A percentile compares a stretch with the other conserved stretches of the same genome.
Conservation (phyloP, 1,140 invertebrate genomes). For the Stratiolaelaps scimitus region DNA sequence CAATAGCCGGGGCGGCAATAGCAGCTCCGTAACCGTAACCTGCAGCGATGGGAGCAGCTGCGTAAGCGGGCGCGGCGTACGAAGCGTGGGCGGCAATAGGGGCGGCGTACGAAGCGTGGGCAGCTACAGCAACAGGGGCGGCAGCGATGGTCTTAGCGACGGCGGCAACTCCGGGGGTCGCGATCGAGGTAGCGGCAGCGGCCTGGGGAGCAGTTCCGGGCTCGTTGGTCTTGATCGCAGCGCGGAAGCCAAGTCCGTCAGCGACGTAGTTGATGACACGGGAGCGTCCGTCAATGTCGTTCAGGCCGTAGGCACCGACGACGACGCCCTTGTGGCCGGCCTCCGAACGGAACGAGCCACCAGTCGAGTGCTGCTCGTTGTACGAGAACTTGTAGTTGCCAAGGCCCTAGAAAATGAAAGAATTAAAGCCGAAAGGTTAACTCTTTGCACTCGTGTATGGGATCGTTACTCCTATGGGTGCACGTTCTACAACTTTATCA, state of each 20-base stretch:
- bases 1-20: too few relatives aligned
- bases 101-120: slow-evolving; percentile 2
- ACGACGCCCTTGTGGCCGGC: slow-evolving; percentile 34
- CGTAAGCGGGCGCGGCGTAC: slow-evolving; percentile 2
- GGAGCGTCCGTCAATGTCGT: slow-evolving; percentile 37
- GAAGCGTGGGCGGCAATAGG: too few relatives aligned
- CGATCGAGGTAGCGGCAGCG: slow-evolving; percentile 29
- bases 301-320: slow-evolving; percentile 36
- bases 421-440: too few relatives aligned
- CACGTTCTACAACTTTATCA: too few relatives aligned
- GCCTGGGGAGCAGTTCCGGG: slow-evolving; percentile 33
- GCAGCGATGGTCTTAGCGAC: not conserved
- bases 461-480: too few relatives aligned
- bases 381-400: slow-evolving; percentile 39
- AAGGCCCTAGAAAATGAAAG: slow-evolving; percentile 6
- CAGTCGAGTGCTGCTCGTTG: slow-evolving; percentile 38
- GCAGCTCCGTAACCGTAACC: slow-evolving; percentile 12
- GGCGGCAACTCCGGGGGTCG: not conserved
- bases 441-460: too few relatives aligned
- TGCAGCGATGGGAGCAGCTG: not conserved
- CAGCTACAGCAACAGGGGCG: not conserved
- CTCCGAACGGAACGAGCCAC: slow-evolving; percentile 36
- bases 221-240: slow-evolving; percentile 36
- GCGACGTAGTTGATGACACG: slow-evolving; percentile 39
- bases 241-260: slow-evolving; percentile 38